Conservation (phyloP, 2,797 vertebrate species). For the Anguilla anguilla region DNA sequence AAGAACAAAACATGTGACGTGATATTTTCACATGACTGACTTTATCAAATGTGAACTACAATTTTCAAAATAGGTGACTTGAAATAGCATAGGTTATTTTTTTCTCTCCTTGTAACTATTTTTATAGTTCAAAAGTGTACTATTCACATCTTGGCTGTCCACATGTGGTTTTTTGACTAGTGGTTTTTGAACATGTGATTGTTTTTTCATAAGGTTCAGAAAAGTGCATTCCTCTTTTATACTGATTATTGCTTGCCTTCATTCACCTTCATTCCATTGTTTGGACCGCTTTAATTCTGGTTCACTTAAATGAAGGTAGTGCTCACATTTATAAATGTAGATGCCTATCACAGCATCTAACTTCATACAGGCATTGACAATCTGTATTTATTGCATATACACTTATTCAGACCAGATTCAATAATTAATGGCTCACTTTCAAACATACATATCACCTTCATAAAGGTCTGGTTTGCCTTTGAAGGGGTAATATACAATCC, state of each 20-base stretch:
- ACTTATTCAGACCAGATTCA: neutral
- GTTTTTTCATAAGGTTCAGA: neutral
- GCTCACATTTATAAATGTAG: neutral
- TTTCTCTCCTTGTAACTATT: no score
- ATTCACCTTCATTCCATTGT: neutral
- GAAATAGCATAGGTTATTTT: no score
- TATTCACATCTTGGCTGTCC: no score
- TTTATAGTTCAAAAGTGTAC: no score
- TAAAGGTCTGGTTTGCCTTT: neutral
- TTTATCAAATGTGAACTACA: no score
- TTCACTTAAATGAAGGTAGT: neutral
- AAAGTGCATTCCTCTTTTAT: neutral
- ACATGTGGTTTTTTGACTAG: no score
- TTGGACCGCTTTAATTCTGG: neutral
- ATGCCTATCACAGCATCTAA: neutral
- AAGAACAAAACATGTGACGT: no score
- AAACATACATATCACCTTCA: neutral
- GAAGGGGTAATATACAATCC: neutral
- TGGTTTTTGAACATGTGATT: no score
- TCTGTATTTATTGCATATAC: neutral
- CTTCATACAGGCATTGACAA: slow-evolving; percentile 88
- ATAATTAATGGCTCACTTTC: neutral
- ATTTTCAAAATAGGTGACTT: no score
- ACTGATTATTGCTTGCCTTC: neutral
- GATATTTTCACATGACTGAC: no score